Base-by-base conservation (phyloP, 2,888 invertebrate genomes). In the Drosophila glabriapex region DNA sequence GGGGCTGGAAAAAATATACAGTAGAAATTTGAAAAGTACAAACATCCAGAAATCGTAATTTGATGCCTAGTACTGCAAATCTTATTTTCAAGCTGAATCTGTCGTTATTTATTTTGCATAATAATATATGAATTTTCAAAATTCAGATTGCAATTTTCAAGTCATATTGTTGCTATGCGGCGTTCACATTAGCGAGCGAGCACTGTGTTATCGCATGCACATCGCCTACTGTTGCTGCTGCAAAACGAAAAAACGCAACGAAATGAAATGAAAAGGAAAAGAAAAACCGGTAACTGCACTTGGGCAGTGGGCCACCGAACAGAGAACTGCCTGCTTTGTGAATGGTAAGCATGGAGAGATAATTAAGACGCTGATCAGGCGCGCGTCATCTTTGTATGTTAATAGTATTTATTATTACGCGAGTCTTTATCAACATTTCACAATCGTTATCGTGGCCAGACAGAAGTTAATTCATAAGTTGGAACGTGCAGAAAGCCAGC, bases 371-470 rank as follows among this genome's bases (percentile, higher is more conserved):
- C 19, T 22, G 29, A 60, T 41, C 33, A 31, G 41, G 31, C 10
- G 14, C 58, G 22, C 41, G 37, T 4, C 19, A 16, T 19, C 10
- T n/a, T 28, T 16, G 29, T 28, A 19, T 25, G 37, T 19, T 16
- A 28, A 35, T 55, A 55, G 37, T 55, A 56, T 56, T 39, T 33
- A 22, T 55, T 33, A 25, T 65, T 54, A 37, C 43, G 46, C 43
- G 33, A 61, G 16, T 58, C 31, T 59, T 4, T 50, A 28, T 28
- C 37, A 62, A 49, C 39, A 69, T 67, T 64, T 39, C n/a, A 61
- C 16, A 41, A 49, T 46, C 39, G 56, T 62, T 76, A 76, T 81
- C 78, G 59, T 37, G 41, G 28, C 62, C 49, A 78, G 81, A 71
- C 78, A 60, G 10, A 22, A 65, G 54, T 41, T 54, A 53, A 67